Conservation (phyloP, 2,113 vertebrate genomes). For the Chaenocephalus aceratus region DNA sequence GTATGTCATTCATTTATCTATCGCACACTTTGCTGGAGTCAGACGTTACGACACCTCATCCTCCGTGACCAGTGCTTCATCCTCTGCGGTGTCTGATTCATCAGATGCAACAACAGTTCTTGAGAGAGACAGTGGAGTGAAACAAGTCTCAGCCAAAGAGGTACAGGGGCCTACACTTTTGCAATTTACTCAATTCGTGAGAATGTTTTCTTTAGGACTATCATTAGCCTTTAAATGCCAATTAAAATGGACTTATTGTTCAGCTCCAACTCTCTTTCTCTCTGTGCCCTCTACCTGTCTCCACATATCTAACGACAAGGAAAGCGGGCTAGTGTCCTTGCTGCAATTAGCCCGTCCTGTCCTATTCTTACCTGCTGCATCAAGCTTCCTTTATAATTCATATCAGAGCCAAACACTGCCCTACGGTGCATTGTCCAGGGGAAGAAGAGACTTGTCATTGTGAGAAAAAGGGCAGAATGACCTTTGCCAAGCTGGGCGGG, state of each 20-base stretch:
- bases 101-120: too few relatives aligned
- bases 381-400: slow-evolving; percentile 62
- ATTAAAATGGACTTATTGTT: not conserved
- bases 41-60: too few relatives aligned
- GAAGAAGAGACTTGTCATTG: slow-evolving; percentile 46
- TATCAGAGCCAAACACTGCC: slow-evolving; percentile 54
- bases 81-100: too few relatives aligned
- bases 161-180: too few relatives aligned
- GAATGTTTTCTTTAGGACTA: not conserved
- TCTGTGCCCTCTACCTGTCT: slow-evolving; percentile 41
- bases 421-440: slow-evolving; percentile 54
- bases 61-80: too few relatives aligned
- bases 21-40: too few relatives aligned
- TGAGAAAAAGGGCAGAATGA: slow-evolving; percentile 55
- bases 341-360: slow-evolving; percentile 43
- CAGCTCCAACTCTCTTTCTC: not conserved
- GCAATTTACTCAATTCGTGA: too few relatives aligned
- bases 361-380: slow-evolving; percentile 42
- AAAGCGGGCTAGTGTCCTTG: slow-evolving; percentile 8
- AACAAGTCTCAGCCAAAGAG: too few relatives aligned
- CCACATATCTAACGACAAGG: not conserved
- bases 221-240: not conserved
- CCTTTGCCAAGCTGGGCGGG: slow-evolving; percentile 53
- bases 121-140: too few relatives aligned
- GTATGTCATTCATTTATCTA: too few relatives aligned